These are phyloP conservation scores for Grapholita molesta DNA, from an alignment of 1,140 invertebrate genomes.

Conservation along the genomic window DNA sequence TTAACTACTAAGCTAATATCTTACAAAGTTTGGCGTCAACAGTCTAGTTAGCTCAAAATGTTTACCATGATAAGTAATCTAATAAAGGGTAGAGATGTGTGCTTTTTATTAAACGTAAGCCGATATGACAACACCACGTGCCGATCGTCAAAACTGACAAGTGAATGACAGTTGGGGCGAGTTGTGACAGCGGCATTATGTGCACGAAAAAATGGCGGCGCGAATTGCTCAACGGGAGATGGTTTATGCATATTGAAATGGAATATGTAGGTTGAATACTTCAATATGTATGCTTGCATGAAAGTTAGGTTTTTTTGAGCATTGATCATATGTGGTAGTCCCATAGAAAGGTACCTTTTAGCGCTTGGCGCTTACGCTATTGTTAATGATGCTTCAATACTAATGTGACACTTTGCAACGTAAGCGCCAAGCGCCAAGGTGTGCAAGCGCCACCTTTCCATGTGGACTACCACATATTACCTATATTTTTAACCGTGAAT, in stretches of 20 bases:
- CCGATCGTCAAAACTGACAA: constrained; percentile 42
- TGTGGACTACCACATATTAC: no score
- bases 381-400: no score
- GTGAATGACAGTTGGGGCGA: constrained; percentile 37
- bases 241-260: not conserved
- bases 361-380: no score
- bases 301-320: no score
- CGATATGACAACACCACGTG: constrained; percentile 45
- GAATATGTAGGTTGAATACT: not conserved
- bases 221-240: not conserved
- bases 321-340: no score
- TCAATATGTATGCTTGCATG: not conserved
- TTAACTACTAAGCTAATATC: not conserved
- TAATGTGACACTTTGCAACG: no score
- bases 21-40: not conserved
- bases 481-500: no score
- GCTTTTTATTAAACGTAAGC: constrained; percentile 38
- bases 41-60: not conserved
- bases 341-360: no score
- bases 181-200: constrained; percentile 10
- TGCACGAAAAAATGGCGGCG: constrained; percentile 33
- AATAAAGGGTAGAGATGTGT: constrained; percentile 1
- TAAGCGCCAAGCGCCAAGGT: no score
- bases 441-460: no score
- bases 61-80: constrained; percentile 6